Conservation (phyloP, 1,140 invertebrate species). For the Drosophila eugracilis region DNA sequence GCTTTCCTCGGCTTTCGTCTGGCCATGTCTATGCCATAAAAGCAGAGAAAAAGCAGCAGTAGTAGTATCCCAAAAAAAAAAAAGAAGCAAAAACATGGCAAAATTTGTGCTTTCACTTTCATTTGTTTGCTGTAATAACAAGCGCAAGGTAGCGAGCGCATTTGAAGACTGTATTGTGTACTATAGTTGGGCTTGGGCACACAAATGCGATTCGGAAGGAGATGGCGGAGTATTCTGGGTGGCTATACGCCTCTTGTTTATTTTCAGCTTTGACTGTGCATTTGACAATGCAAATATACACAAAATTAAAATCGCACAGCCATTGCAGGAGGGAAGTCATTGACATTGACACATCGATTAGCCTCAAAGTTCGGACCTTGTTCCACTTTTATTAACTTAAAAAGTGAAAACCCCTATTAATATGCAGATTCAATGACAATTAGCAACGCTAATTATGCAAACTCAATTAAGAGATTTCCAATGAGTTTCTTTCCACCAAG, state of each 20-base stretch:
- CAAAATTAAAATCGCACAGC: conserved; percentile 33
- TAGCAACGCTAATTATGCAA: conserved; percentile 76
- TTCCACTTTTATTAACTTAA: not conserved
- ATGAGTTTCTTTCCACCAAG: conserved; percentile 35
- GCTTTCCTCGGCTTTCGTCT: conserved; percentile 36
- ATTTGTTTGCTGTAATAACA: conserved; percentile 83
- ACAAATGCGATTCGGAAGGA: conserved; percentile 62
- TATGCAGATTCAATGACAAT: conserved; percentile 59
- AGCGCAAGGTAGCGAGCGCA: conserved; percentile 68
- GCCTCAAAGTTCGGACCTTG: not conserved
- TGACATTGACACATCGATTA: conserved; percentile 39
- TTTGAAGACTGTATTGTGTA: conserved; percentile 70
- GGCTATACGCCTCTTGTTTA: conserved; percentile 32
- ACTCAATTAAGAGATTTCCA: conserved; percentile 73
- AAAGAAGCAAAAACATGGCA: conserved; percentile 62
- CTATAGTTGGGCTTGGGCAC: conserved; percentile 47
- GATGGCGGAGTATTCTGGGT: conserved; percentile 24
- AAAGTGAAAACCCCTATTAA: conserved; percentile 27
- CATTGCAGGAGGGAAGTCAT: conserved; percentile 23
- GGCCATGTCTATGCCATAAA: conserved; percentile 29
- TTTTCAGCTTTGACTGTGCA: conserved; percentile 62
- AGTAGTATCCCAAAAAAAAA: conserved; percentile 19
- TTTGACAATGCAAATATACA: conserved; percentile 59
- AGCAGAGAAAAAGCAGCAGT: conserved; percentile 16
- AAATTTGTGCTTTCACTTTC: conserved; percentile 83